phyloP scores from a whole-genome alignment of 2,797 vertebrate species.

The Anolis apletophallus region DNA sequence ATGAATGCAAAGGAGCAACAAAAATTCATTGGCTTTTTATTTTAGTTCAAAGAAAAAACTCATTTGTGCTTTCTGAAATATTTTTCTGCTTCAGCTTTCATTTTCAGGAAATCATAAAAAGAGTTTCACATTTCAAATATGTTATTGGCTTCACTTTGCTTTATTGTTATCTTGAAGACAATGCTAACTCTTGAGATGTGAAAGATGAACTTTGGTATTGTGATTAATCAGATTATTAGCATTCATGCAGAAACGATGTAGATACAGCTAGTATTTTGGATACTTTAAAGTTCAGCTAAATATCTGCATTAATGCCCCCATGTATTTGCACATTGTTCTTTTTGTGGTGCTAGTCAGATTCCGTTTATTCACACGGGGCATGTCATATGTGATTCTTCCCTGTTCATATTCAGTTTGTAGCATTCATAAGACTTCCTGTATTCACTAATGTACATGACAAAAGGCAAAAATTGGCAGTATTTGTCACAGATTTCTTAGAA shows the following conservation, averaged over 20 bases:
- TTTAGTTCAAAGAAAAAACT: not conserved
- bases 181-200: not conserved
- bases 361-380: not conserved
- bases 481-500: not conserved
- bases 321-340: not conserved
- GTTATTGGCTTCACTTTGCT: not conserved
- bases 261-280: not conserved
- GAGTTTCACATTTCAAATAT: not conserved
- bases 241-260: not conserved
- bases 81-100: not conserved
- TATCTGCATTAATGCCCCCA: not conserved
- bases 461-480: not conserved
- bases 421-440: not conserved
- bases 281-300: not conserved
- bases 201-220: not conserved
- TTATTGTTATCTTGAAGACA: not conserved
- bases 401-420: not conserved
- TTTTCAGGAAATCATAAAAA: not conserved
- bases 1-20: not conserved
- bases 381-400: not conserved
- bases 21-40: not conserved
- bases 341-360: not conserved
- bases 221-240: not conserved
- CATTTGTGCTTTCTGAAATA: slow-evolving; percentile 6
- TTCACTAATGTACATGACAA: not conserved